These are phyloP conservation scores for Carcina quercana DNA, from an alignment of 2,888 invertebrate genomes.

Conservation along the genomic window DNA sequence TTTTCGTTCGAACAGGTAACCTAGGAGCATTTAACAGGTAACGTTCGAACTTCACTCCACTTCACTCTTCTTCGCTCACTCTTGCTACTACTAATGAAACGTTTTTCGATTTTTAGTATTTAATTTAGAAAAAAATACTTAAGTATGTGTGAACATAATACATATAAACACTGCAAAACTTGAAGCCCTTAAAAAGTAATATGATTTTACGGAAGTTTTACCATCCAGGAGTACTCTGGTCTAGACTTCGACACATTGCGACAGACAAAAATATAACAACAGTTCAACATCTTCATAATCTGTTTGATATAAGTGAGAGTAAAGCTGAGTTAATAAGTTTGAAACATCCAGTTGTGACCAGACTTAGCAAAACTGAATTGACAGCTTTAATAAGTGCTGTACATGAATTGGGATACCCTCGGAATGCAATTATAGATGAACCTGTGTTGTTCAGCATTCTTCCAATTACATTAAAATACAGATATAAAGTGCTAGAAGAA, in stretches of 20 bases:
- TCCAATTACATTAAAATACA: constrained; percentile 50
- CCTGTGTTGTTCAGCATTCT: constrained; percentile 48
- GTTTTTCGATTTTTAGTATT: too few relatives aligned
- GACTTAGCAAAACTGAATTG: constrained; percentile 34
- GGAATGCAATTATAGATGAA: constrained; percentile 33
- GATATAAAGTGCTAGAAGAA: constrained; percentile 52
- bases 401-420: constrained; percentile 40
- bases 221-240: constrained; percentile 8
- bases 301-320: constrained; percentile 38
- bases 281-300: constrained; percentile 30
- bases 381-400: constrained; percentile 33
- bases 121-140: too few relatives aligned
- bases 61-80: too few relatives aligned
- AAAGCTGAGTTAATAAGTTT: constrained; percentile 42
- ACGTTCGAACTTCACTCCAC: too few relatives aligned
- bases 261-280: background rate
- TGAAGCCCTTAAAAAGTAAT: too few relatives aligned
- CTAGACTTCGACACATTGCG: too few relatives aligned
- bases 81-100: too few relatives aligned
- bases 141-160: too few relatives aligned
- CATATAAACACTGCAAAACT: too few relatives aligned
- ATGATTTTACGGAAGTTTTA: constrained; percentile 15
- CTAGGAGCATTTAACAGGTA: too few relatives aligned
- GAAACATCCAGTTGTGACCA: constrained; percentile 48
- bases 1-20: too few relatives aligned